phyloP scores from a whole-genome alignment of 2,888 invertebrate genomes.

The Sepiola atlantica region DNA sequence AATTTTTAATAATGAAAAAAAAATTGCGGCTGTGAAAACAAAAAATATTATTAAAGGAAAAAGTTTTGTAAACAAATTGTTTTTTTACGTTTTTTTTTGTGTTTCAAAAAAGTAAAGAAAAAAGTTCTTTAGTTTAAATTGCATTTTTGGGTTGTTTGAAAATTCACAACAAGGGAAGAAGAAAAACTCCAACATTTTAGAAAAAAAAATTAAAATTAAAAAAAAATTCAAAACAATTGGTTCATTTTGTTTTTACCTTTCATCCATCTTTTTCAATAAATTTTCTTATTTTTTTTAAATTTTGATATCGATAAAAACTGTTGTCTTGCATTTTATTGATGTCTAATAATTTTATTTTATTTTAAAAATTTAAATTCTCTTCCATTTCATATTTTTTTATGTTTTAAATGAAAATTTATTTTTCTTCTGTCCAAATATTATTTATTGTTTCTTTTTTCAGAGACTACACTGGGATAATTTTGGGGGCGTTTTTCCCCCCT shows the following conservation, averaged over 20 bases:
- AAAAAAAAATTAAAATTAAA: background rate
- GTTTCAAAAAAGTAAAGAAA: conserved; percentile 32
- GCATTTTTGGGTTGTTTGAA: background rate
- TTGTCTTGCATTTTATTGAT: background rate
- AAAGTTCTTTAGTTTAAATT: background rate
- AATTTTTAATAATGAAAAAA: background rate
- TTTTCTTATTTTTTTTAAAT: background rate
- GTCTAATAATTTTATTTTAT: background rate
- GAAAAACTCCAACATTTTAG: background rate
- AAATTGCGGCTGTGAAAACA: background rate
- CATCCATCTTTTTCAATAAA: background rate
- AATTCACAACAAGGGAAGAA: background rate
- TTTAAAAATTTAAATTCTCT: background rate
- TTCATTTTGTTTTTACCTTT: background rate
- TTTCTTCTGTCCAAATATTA: too few relatives aligned
- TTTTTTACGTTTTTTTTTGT: background rate
- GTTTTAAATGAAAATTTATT: too few relatives aligned
- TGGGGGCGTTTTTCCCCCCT: background rate
- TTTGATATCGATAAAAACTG: background rate
- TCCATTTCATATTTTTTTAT: too few relatives aligned
- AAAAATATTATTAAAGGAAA: background rate
- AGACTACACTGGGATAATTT: background rate
- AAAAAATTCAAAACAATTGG: background rate
- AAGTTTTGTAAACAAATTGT: background rate
- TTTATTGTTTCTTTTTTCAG: background rate